phyloP scores from a whole-genome alignment of 2,797 vertebrate species.

The Apogon hyalosoma region DNA sequence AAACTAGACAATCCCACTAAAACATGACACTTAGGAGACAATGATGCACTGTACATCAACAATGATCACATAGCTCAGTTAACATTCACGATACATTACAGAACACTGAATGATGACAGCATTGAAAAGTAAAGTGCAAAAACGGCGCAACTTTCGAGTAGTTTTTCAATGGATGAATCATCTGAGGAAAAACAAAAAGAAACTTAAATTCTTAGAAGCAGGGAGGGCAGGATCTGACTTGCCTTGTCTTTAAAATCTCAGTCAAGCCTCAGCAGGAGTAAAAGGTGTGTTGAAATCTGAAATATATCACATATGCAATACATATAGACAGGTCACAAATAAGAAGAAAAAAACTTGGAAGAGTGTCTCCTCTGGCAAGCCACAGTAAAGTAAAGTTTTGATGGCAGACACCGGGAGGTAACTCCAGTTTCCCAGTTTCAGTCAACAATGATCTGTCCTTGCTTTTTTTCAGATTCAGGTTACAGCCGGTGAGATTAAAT shows the following conservation, averaged over 20 bases:
- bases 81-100: neutral
- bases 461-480: neutral
- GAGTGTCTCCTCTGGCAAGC: too few species aligned
- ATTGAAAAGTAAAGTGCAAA: neutral
- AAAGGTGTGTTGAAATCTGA: slow-evolving; percentile 22
- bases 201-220: neutral
- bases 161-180: neutral
- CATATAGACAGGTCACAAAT: neutral
- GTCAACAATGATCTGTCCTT: slow-evolving; percentile 18
- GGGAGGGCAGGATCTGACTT: slow-evolving; percentile 44
- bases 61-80: neutral
- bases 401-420: neutral
- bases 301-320: neutral
- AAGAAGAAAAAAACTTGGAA: slow-evolving; percentile 1
- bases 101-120: neutral
- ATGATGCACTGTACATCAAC: neutral
- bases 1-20: neutral
- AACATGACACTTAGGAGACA: neutral
- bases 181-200: neutral
- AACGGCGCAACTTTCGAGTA: too few species aligned
- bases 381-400: too few species aligned
- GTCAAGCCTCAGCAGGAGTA: neutral
- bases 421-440: neutral
- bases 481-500: slow-evolving; percentile 29
- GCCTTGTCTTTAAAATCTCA: slow-evolving; percentile 7